Conservation (phyloP, 2,888 invertebrate genomes). For the Frankliniella intonsa region DNA sequence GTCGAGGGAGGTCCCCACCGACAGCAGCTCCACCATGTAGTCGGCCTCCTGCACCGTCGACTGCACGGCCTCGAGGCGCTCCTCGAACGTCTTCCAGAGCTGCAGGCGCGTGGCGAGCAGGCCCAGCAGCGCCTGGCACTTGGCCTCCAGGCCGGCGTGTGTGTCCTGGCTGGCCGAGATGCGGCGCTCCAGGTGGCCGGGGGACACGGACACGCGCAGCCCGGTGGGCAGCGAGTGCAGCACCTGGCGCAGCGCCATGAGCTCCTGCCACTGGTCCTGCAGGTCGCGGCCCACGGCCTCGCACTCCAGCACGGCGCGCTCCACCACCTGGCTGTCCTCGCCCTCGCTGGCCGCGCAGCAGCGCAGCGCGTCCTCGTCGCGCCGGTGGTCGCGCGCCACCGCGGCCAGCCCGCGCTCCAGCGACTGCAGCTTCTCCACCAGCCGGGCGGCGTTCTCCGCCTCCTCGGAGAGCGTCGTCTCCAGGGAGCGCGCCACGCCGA, state of each 20-base stretch:
- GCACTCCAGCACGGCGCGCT: slow-evolving; percentile 69
- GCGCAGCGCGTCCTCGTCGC: slow-evolving; percentile 58
- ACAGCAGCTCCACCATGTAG: slow-evolving; percentile 80
- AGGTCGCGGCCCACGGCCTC: slow-evolving; percentile 65
- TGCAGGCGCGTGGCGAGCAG: slow-evolving; percentile 61
- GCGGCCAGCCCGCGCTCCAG: slow-evolving; percentile 67
- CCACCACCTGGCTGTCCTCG: slow-evolving; percentile 70
- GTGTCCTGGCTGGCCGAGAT: slow-evolving; percentile 70
- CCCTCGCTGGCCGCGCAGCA: slow-evolving; percentile 67
- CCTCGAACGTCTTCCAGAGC: slow-evolving; percentile 73
- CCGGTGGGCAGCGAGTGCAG: slow-evolving; percentile 73
- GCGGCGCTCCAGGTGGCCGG: slow-evolving; percentile 68
- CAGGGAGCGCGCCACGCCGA: slow-evolving; percentile 65
- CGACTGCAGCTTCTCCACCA: slow-evolving; percentile 69
- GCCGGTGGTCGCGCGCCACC: slow-evolving; percentile 63
- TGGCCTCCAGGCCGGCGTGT: slow-evolving; percentile 66
- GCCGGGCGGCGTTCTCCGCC: slow-evolving; percentile 64
- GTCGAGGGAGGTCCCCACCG: slow-evolving; percentile 78
- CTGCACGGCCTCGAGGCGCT: slow-evolving; percentile 71
- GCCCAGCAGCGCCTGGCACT: slow-evolving; percentile 63
- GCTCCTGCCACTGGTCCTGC: slow-evolving; percentile 68
- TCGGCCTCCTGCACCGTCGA: slow-evolving; percentile 79
- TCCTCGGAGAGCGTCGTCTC: slow-evolving; percentile 72
- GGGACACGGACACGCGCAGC: slow-evolving; percentile 70
- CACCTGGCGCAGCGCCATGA: slow-evolving; percentile 68